Evolutionary conservation across 2,888 invertebrate species (phyloP), one percentile per base, ranked within the genome.

Genomic region (Hirtodrosophila alboralis): DNA sequence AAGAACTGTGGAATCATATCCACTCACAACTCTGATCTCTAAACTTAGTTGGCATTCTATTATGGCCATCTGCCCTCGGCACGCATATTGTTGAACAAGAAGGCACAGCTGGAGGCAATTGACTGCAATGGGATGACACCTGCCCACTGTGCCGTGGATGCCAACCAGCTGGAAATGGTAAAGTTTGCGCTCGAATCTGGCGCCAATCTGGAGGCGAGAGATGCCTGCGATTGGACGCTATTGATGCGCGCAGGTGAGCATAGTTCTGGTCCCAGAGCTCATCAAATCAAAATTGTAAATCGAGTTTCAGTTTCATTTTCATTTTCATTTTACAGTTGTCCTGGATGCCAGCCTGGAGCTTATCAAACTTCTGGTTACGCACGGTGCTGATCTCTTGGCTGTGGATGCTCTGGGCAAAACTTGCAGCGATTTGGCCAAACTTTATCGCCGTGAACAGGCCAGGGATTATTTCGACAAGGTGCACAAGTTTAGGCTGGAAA

Each of bases 91-190:
- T 60, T 90, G 23, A 90, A 90, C 71, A 90, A 89, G 61, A 89
- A 88, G 64, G 90, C 90, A 4, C 73, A 83, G 54, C 74, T 90
- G 73, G 88, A 88, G 80, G 88, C 87, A 9, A 72, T 33, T 45
- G 90, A 90, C 73, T 84, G 83, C 54, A 88, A 89, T 68, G 87
- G 86, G 18, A 86, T 90, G 89, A 90, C 89, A 28, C 88, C 90
- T 8, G 84, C 88, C 16, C 90, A 90, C 71, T 90, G 87, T 76
- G 90, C 90, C 21, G 84, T 90, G 9, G 90, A 90, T 75, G 88
- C 84, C 57, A 88, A 89, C 78, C 90, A 89, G 66, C 68, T 83
- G 54, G 89, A 89, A 49, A 86, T 90, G 71, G 67, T 90, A 26
- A 87, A 84, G 70, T 90, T 90, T 62, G 90, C 88, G 12, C 74